Conservation (phyloP, 2,888 invertebrate species). For the Mythimna ferrago region DNA sequence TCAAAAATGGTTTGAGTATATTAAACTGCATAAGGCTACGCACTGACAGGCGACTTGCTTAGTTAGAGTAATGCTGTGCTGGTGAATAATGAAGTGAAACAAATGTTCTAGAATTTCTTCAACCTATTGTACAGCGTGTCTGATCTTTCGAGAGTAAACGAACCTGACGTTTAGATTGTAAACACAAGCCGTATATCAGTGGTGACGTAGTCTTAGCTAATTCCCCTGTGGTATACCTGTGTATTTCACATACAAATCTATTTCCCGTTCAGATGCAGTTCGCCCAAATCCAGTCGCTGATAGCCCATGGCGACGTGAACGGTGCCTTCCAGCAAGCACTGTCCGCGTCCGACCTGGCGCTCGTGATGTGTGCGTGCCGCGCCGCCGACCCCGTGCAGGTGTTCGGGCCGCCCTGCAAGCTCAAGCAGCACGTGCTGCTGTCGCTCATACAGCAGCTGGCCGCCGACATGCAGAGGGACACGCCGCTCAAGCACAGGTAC, state of each 20-base stretch:
- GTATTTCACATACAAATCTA: background rate
- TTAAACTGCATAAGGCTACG: background rate
- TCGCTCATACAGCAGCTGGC: conserved; percentile 98
- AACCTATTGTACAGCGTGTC: background rate
- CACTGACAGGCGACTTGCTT: background rate
- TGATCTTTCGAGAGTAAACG: no score
- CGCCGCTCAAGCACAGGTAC: conserved; percentile 85
- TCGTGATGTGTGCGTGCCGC: conserved; percentile 97
- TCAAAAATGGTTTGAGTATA: background rate
- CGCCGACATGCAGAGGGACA: conserved; percentile 96
- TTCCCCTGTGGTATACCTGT: no score
- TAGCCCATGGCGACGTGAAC: conserved; percentile 94
- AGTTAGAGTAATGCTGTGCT: background rate
- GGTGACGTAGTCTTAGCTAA: background rate
- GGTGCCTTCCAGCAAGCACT: conserved; percentile 98
- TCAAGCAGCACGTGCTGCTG: conserved; percentile 97
- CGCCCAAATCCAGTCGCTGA: conserved; percentile 92
- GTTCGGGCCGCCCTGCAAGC: conserved; percentile 93
- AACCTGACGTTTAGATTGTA: background rate
- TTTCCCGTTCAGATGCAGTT: conserved; percentile 87
- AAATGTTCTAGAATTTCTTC: background rate
- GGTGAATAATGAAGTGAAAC: background rate
- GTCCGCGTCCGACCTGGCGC: conserved; percentile 95
- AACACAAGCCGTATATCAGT: background rate
- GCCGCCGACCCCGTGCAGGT: conserved; percentile 95